Conservation (phyloP, 1,140 invertebrate species). For the Phortica variegata region DNA sequence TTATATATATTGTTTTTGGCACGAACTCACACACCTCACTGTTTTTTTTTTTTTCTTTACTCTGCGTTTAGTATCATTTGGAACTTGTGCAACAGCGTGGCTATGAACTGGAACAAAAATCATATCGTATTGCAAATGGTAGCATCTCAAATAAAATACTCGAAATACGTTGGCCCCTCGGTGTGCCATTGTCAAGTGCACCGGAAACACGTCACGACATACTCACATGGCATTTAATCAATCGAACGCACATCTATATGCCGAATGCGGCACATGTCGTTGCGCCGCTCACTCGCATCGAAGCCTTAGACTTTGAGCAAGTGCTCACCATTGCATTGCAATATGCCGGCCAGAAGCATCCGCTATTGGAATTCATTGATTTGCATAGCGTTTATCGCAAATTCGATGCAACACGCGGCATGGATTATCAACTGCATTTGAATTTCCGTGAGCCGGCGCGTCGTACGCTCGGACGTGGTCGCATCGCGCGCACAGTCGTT, state of each 20-base stretch:
- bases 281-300: constrained; percentile 61
- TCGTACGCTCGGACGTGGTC: constrained; percentile 27
- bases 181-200: constrained; percentile 68
- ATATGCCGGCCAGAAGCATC: constrained; percentile 63
- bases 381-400: constrained; percentile 80
- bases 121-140: constrained; percentile 51
- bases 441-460: constrained; percentile 54
- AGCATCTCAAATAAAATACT: constrained; percentile 59
- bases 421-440: constrained; percentile 85
- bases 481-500: constrained; percentile 13
- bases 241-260: constrained; percentile 76
- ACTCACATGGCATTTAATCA: constrained; percentile 81
- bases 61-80: constrained; percentile 52
- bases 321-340: constrained; percentile 64
- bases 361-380: constrained; percentile 59
- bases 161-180: constrained; percentile 75
- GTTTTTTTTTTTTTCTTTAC: constrained; percentile 4
- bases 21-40: neutral
- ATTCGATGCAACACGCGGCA: constrained; percentile 84
- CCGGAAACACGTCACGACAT: constrained; percentile 82
- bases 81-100: constrained; percentile 60
- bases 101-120: constrained; percentile 55
- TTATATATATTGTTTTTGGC: neutral
- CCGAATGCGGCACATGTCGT: constrained; percentile 69
- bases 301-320: constrained; percentile 69